Evolutionary conservation across 2,797 vertebrate species (phyloP).

Genomic region (Macropodus opercularis): DNA sequence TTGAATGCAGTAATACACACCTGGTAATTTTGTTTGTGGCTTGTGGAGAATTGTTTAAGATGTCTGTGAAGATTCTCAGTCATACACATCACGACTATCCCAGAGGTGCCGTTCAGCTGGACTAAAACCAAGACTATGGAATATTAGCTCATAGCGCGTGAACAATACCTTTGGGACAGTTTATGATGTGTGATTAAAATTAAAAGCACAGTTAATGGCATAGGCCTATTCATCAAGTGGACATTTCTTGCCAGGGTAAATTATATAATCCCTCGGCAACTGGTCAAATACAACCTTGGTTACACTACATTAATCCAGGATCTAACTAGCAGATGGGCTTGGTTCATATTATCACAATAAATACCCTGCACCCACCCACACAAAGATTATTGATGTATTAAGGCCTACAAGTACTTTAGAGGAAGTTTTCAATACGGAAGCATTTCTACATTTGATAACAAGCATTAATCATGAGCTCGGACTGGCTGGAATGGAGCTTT

Average conservation of each 20-base stretch:
- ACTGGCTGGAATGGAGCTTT: no score
- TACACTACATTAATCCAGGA: neutral
- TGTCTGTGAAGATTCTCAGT: no score
- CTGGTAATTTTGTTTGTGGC: neutral
- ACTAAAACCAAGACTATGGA: no score
- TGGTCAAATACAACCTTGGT: slow-evolving; percentile 3
- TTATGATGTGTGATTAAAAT: neutral
- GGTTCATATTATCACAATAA: neutral
- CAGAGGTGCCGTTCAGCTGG: no score
- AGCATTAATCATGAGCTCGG: no score
- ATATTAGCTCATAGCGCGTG: no score
- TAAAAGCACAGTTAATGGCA: neutral
- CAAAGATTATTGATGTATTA: no score
- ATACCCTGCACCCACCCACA: neutral
- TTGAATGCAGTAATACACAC: neutral
- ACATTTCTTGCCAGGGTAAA: neutral
- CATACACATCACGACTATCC: no score
- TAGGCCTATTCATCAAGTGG: neutral
- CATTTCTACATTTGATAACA: no score
- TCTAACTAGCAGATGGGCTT: neutral
- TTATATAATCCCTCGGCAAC: slow-evolving; percentile 3
- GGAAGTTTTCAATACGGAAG: no score
- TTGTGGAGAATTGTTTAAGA: neutral
- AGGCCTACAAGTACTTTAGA: no score
- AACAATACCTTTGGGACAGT: no score